Conservation (phyloP, 2,113 vertebrate species). For the Pedionomus torquatus region DNA sequence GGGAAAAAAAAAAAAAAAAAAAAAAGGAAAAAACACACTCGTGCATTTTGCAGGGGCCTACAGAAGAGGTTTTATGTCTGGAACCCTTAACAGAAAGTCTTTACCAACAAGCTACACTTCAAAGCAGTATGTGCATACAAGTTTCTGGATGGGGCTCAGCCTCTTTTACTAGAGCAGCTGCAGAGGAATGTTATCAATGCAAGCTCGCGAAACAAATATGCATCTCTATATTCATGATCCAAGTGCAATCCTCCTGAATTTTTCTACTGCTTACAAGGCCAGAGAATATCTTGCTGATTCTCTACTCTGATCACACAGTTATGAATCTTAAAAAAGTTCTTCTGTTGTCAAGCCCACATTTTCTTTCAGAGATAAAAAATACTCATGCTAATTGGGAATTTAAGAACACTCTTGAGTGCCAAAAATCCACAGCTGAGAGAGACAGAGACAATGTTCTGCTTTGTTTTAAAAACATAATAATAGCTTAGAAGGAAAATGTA, state of each 20-base stretch:
- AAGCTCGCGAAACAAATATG: neutral
- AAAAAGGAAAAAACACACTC: neutral
- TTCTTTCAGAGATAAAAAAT: conserved; percentile 20
- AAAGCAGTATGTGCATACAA: neutral
- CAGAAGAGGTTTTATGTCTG: neutral
- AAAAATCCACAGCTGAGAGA: neutral
- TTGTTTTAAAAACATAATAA: neutral
- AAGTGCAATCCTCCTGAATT: neutral
- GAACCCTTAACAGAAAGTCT: neutral
- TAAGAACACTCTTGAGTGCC: neutral
- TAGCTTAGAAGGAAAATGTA: neutral
- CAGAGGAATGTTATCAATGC: neutral
- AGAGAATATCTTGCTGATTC: neutral
- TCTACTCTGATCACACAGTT: neutral
- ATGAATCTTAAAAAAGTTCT: neutral
- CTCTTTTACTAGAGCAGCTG: neutral
- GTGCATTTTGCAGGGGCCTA: neutral
- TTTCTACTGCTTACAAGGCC: neutral
- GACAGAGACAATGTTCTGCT: neutral
- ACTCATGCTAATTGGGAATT: conserved; percentile 22
- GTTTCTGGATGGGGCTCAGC: neutral
- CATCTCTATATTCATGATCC: neutral
- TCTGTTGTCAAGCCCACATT: neutral
- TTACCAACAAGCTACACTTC: neutral
- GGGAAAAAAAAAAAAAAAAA: neutral